Base-by-base conservation (phyloP, 2,113 vertebrate genomes). In the Passerina amoena region DNA sequence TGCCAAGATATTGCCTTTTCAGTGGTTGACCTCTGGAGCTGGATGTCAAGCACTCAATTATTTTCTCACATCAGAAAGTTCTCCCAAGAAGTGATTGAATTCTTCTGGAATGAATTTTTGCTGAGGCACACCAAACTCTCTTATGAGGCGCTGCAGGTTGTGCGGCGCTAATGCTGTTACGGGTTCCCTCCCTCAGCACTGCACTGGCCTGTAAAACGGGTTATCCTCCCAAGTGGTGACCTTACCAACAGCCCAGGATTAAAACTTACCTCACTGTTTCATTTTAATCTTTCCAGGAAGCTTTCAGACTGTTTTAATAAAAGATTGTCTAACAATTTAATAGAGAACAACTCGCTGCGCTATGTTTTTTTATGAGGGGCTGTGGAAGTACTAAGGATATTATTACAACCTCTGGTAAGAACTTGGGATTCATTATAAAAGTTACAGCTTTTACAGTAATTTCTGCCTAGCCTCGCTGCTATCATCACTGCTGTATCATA, bases 1-100 rank as follows among this genome's bases (percentile, higher is more conserved):
- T 95, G 97, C 95, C n/a, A 48, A 97, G 95, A 96, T 93, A 90
- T 97, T 97, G 88, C 93, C 92, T 97, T 98, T 98, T 96, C 96
- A 95, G 75, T 64, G 84, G 92, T 35, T 98, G 96, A 98, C 96
- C 98, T 97, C 54, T 87, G 91, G 88, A 97, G 97, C 86, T 97
- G 87, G 92, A 84, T 97, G 97, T 97, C 97, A 98, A 96, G 95
- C 94, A 96, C 96, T 98, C 97, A 97, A 97, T 98, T 98, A 98
- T 97, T 97, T 98, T 93, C 88, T 97, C 84, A 96, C 90, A 96
- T 85, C 83, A 94, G 83, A 96, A 95, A 97, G 92, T 94, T 97
- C 95, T 98, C 96, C 71, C 78, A 90, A 83, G 85, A 95, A 95
- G 94, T 96, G 92, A 97, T 93, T 97, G 94, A 97, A 96, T 98